phyloP scores from a whole-genome alignment of 1,140 invertebrate species.

The Drosophila setifemur region DNA sequence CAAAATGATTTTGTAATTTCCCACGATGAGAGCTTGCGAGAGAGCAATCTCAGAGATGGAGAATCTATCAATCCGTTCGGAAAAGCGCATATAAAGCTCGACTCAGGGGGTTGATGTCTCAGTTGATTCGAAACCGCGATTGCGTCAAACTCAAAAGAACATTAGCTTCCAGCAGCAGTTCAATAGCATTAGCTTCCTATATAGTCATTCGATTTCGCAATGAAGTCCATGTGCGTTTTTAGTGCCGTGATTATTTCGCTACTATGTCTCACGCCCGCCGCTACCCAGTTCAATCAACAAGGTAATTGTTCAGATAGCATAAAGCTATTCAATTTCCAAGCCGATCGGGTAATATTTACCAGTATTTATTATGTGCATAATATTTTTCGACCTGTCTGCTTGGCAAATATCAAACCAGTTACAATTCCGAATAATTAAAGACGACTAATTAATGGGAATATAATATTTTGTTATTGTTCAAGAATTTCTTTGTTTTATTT shows the following conservation, averaged over 20 bases:
- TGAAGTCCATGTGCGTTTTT: neutral
- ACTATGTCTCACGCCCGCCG: neutral
- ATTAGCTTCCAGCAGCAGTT: too few species aligned
- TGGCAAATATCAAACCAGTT: neutral
- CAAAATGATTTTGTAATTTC: neutral
- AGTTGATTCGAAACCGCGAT: neutral
- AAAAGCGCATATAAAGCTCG: neutral
- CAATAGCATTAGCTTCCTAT: too few species aligned
- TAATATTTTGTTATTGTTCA: neutral
- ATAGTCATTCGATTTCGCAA: too few species aligned
- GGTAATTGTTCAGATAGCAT: neutral
- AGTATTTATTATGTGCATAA: neutral
- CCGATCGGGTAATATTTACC: neutral
- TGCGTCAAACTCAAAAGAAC: too few species aligned
- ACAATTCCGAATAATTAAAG: neutral
- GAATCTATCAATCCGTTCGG: too few species aligned
- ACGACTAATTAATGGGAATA: neutral
- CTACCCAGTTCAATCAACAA: neutral
- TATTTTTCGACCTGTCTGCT: neutral
- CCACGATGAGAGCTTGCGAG: neutral
- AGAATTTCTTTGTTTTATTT: constrained; percentile 13
- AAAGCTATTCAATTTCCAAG: neutral
- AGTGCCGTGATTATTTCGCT: neutral
- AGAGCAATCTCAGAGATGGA: too few species aligned
- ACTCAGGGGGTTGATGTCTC: neutral